Evolutionary conservation across 1,140 invertebrate genomes (phyloP).

Genomic region (Thaumetopoea pityocampa): DNA sequence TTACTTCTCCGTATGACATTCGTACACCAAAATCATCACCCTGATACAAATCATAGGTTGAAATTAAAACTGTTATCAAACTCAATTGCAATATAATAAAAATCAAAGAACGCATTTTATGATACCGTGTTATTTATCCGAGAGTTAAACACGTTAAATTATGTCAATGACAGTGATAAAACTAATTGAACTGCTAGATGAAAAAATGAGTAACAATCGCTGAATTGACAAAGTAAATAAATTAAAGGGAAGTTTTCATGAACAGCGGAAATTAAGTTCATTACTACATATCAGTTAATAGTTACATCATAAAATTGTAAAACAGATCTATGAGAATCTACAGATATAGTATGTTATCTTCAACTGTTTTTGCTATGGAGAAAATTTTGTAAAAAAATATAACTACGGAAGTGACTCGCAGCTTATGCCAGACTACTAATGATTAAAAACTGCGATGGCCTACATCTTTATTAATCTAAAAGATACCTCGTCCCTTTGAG

Average conservation of each 20-base stretch:
- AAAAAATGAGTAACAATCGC: constrained; percentile 9
- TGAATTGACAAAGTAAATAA: background rate
- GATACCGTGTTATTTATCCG: background rate
- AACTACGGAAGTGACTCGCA: no score
- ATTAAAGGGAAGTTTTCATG: background rate
- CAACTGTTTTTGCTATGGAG: no score
- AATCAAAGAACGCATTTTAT: background rate
- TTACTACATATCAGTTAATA: no score
- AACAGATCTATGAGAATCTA: no score
- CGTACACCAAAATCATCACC: constrained; percentile 19
- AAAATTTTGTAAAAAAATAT: no score
- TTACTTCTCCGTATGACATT: constrained; percentile 25
- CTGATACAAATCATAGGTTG: constrained; percentile 9
- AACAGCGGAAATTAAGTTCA: background rate
- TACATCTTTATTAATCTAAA: no score
- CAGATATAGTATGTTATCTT: no score
- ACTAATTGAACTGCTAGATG: constrained; percentile 2
- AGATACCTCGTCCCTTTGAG: no score
- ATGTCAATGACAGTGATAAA: constrained; percentile 9
- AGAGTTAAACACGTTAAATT: constrained; percentile 8
- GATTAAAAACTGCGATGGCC: no score
- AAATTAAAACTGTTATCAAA: constrained; percentile 1
- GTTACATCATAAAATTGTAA: no score
- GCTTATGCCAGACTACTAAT: no score
- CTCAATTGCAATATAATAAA: background rate